Evolutionary conservation across 2,888 invertebrate species (phyloP).

Genomic region (Orchesella flavescens): DNA sequence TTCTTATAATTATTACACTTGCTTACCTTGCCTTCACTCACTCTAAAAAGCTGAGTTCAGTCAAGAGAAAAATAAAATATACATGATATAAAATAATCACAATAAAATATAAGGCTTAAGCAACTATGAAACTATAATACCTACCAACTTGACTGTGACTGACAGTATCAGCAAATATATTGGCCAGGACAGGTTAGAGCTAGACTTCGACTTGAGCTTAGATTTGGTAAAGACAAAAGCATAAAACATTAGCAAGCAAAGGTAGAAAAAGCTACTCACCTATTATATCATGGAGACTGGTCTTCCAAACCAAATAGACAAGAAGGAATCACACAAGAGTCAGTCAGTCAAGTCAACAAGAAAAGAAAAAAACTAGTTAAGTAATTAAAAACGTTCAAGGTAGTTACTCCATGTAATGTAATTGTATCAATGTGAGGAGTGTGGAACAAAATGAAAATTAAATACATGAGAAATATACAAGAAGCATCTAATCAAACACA

Average conservation of each 20-base stretch:
- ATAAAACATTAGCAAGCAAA: neutral
- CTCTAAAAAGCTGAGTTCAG: neutral
- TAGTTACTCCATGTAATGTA: constrained; percentile 65
- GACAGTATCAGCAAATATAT: constrained; percentile 20
- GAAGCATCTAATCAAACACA: neutral
- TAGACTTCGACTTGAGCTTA: neutral
- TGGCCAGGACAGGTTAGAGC: neutral
- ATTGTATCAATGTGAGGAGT: constrained; percentile 64
- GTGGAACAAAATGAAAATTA: constrained; percentile 68
- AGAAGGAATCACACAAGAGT: constrained; percentile 8
- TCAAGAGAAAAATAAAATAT: no score
- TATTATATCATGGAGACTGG: no score
- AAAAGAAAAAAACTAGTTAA: constrained; percentile 63
- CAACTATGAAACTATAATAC: neutral
- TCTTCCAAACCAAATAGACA: neutral
- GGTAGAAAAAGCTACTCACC: neutral
- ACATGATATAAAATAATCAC: no score
- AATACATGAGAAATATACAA: constrained; percentile 58
- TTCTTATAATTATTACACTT: constrained; percentile 62
- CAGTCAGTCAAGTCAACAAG: neutral
- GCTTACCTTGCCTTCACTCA: constrained; percentile 50
- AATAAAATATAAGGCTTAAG: neutral
- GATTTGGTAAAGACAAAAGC: neutral
- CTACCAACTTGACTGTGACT: neutral
- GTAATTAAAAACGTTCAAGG: constrained; percentile 68